phyloP scores from a whole-genome alignment of 2,797 vertebrate species.

The Catostomus latipinnis region DNA sequence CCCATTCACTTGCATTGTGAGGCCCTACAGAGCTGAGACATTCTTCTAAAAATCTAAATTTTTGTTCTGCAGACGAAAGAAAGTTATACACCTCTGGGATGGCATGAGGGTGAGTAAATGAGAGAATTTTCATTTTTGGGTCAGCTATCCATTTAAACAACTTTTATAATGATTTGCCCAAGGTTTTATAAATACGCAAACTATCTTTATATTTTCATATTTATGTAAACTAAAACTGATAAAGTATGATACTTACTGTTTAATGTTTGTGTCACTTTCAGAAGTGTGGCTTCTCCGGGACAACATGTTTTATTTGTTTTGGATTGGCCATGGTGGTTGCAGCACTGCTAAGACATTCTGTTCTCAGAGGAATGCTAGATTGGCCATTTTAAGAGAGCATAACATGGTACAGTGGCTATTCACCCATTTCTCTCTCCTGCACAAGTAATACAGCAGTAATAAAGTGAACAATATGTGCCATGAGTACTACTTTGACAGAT shows the following conservation, averaged over 20 bases:
- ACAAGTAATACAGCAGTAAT: not conserved
- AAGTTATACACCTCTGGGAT: no score
- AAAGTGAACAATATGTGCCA: not conserved
- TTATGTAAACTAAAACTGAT: not conserved
- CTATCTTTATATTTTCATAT: not conserved
- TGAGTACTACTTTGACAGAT: not conserved
- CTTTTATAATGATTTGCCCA: no score
- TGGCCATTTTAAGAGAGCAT: slow-evolving; percentile 19
- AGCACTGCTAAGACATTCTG: slow-evolving; percentile 31
- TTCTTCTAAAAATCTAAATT: no score
- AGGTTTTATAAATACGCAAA: no score
- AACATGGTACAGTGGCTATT: slow-evolving; percentile 42
- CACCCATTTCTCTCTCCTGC: not conserved
- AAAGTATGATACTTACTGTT: not conserved
- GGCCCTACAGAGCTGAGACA: no score
- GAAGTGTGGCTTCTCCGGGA: slow-evolving; percentile 48
- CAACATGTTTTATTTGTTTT: slow-evolving; percentile 50
- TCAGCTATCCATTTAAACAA: no score
- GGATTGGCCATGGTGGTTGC: slow-evolving; percentile 37
- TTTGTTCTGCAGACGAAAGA: no score
- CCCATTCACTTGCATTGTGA: no score
- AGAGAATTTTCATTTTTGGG: no score
- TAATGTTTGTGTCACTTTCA: slow-evolving; percentile 20
- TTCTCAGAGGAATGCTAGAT: slow-evolving; percentile 3
- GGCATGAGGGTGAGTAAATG: no score